Percentiles rank a stretch among this genome's conserved stretches.
These are phyloP conservation scores for Artemia sp. DNA, from an alignment of 2,888 invertebrate genomes.

Conservation along the genomic window DNA sequence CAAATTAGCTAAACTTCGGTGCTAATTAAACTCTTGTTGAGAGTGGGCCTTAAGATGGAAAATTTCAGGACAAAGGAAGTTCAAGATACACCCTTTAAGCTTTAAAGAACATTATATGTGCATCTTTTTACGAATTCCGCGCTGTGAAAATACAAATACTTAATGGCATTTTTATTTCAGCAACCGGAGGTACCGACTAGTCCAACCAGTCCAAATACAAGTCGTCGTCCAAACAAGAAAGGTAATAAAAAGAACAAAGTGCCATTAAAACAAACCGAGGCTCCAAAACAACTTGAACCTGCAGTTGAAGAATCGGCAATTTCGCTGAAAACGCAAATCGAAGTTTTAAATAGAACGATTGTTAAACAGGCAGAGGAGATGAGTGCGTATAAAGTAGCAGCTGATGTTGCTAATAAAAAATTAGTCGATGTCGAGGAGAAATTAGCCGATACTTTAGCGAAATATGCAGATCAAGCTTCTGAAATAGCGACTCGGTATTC, in stretches of 20 bases:
- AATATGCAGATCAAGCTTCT: neutral
- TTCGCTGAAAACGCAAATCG: neutral
- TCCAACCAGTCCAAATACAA: neutral
- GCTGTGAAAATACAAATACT: too few species aligned
- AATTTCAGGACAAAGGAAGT: too few species aligned
- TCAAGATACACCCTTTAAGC: too few species aligned
- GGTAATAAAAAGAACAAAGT: conserved; percentile 1
- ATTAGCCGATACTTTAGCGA: neutral
- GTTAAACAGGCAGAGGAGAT: neutral
- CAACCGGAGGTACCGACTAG: neutral
- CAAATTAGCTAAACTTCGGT: too few species aligned
- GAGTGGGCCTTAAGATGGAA: too few species aligned
- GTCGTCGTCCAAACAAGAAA: conserved; percentile 1
- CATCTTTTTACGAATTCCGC: too few species aligned
- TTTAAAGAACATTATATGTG: too few species aligned
- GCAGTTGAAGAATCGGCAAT: neutral
- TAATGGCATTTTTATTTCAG: too few species aligned
- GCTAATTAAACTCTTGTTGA: too few species aligned
- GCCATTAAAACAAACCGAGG: neutral
- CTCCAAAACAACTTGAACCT: neutral
- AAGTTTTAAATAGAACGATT: neutral
- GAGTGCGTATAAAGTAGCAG: neutral
- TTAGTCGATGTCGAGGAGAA: neutral
- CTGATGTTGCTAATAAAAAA: neutral
- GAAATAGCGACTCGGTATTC: neutral